These are phyloP conservation scores for Galleria mellonella DNA, from an alignment of 1,140 invertebrate genomes.

Conservation along the genomic window DNA sequence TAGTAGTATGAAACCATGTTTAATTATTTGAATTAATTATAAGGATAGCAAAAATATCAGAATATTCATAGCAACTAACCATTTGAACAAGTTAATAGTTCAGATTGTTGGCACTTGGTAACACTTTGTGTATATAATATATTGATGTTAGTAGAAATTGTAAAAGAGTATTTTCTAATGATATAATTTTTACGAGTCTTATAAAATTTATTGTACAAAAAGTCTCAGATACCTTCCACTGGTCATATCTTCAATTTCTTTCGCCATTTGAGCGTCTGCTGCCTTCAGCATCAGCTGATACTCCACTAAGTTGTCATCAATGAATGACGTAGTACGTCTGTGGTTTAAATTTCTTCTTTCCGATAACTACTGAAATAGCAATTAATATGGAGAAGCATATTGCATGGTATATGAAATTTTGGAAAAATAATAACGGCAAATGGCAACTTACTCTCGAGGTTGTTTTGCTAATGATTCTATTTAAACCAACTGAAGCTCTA, in stretches of 20 bases:
- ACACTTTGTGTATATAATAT: no score
- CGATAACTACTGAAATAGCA: conserved; percentile 64
- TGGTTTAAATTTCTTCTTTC: conserved; percentile 57
- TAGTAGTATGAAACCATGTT: no score
- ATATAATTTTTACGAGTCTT: neutral
- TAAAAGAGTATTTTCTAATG: no score
- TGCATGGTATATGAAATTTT: conserved; percentile 13
- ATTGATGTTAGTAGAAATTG: no score
- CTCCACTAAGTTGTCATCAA: conserved; percentile 80
- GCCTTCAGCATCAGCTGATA: conserved; percentile 81
- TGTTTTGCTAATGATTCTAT: conserved; percentile 50
- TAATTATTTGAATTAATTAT: no score
- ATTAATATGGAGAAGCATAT: conserved; percentile 23
- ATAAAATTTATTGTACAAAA: neutral
- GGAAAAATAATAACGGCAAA: conserved; percentile 8
- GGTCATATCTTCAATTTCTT: conserved; percentile 84
- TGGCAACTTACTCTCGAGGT: conserved; percentile 46
- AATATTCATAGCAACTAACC: no score
- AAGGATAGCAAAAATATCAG: no score
- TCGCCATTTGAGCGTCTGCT: conserved; percentile 83
- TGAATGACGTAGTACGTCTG: conserved; percentile 75
- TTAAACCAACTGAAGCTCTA: conserved; percentile 58
- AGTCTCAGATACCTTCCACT: conserved; percentile 74
- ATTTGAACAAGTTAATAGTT: no score
- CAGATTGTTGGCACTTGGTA: no score